phyloP scores from a whole-genome alignment of 92 coral and sea anemone genomes.

The Actinernus sp. region DNA sequence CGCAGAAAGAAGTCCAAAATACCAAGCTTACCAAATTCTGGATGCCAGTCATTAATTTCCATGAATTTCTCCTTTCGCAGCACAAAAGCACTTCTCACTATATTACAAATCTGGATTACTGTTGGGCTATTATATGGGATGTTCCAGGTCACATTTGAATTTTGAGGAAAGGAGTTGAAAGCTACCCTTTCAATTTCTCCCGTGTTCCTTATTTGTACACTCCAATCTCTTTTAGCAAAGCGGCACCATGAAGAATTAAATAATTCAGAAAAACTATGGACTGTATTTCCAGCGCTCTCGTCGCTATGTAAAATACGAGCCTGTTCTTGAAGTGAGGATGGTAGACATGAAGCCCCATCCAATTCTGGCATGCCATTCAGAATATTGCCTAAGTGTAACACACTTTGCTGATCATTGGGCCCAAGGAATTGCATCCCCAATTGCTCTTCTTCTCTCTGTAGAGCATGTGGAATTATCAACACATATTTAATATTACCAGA shows the following conservation, averaged over 20 bases:
- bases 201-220: slow-evolving; percentile 65
- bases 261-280: slow-evolving; percentile 1
- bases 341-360: neutral
- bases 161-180: neutral
- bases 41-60: slow-evolving; percentile 14
- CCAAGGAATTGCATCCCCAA: neutral
- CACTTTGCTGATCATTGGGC: neutral
- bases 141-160: neutral
- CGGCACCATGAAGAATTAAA: slow-evolving; percentile 75
- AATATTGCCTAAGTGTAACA: neutral
- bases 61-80: slow-evolving; percentile 40
- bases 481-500: neutral
- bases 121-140: neutral
- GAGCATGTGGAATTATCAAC: neutral
- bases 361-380: neutral
- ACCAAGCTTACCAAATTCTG: slow-evolving; percentile 41
- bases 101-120: slow-evolving; percentile 39
- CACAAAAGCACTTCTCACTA: slow-evolving; percentile 57
- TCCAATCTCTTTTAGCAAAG: slow-evolving; percentile 52
- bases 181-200: slow-evolving; percentile 14
- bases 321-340: neutral
- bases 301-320: neutral
- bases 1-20: slow-evolving; percentile 71
- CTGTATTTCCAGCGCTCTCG: neutral
- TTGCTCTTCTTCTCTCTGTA: neutral